These are phyloP conservation scores for Malacoraja senta DNA, from an alignment of 2,797 vertebrate genomes.

Conservation along the genomic window DNA sequence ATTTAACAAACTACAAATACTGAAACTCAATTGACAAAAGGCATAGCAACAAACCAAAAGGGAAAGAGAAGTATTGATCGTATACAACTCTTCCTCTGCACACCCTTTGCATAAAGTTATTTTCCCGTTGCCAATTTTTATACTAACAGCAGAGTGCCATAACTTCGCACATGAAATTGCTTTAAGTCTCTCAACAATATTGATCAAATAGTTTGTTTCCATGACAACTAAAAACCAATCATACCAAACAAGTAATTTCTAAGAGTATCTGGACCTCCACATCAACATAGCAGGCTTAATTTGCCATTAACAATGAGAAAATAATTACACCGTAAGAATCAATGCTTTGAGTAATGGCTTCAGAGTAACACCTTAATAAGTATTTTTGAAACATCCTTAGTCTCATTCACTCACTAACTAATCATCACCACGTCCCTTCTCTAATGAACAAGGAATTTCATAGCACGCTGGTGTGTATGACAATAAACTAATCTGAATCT, in stretches of 20 bases:
- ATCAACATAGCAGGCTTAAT: background rate
- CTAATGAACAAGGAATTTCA: too few species aligned
- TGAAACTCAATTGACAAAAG: background rate
- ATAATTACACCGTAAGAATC: background rate
- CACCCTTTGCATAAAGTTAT: background rate
- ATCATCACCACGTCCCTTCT: background rate
- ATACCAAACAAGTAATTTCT: background rate
- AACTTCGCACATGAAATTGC: background rate
- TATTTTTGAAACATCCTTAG: constrained; percentile 1
- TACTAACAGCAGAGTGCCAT: background rate
- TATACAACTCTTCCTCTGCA: background rate
- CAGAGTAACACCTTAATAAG: background rate
- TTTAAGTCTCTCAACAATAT: background rate
- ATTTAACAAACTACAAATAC: too few species aligned
- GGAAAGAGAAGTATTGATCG: background rate
- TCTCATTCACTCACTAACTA: background rate
- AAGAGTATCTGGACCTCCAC: background rate
- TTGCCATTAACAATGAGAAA: background rate
- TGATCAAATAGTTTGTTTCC: background rate
- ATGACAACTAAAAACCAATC: constrained; percentile 1
- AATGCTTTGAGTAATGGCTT: background rate
- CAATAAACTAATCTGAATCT: too few species aligned
- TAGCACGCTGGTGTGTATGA: too few species aligned
- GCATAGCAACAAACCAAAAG: background rate
- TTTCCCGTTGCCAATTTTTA: background rate